Conservation (phyloP, 2,888 invertebrate species). For the Villa cingulata region DNA sequence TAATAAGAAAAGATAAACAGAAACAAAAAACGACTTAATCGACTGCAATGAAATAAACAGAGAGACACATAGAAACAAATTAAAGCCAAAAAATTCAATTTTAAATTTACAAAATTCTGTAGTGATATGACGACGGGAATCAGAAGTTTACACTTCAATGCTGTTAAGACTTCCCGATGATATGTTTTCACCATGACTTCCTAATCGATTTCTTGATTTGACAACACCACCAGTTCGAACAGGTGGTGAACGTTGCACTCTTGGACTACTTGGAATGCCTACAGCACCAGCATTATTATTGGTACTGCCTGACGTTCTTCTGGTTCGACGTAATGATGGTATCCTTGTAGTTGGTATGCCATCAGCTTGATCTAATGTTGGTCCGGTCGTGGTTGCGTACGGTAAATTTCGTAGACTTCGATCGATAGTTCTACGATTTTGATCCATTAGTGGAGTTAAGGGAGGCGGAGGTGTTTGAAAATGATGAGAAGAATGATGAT, state of each 20-base stretch:
- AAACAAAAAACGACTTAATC: too few species aligned
- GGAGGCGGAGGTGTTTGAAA: constrained; percentile 17
- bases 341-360: constrained; percentile 24
- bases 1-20: too few species aligned
- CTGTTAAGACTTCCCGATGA: constrained; percentile 37
- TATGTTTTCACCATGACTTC: constrained; percentile 36
- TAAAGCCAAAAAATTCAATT: too few species aligned
- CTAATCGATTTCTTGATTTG: constrained; percentile 32
- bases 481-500: constrained; percentile 9
- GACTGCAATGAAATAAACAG: too few species aligned
- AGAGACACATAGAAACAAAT: too few species aligned
- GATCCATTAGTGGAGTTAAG: constrained; percentile 26
- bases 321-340: constrained; percentile 30
- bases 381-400: constrained; percentile 13
- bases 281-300: constrained; percentile 25
- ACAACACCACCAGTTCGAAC: constrained; percentile 23
- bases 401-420: constrained; percentile 28
- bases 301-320: constrained; percentile 26
- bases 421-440: constrained; percentile 29
- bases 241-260: constrained; percentile 34
- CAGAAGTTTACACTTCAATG: constrained; percentile 29
- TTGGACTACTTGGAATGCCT: constrained; percentile 32
- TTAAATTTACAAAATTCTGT: too few species aligned
- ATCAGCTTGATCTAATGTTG: constrained; percentile 18
- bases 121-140: too few species aligned